Base-by-base conservation (phyloP, 2,888 invertebrate species). In the Amblyjoppa fuscipennis region DNA sequence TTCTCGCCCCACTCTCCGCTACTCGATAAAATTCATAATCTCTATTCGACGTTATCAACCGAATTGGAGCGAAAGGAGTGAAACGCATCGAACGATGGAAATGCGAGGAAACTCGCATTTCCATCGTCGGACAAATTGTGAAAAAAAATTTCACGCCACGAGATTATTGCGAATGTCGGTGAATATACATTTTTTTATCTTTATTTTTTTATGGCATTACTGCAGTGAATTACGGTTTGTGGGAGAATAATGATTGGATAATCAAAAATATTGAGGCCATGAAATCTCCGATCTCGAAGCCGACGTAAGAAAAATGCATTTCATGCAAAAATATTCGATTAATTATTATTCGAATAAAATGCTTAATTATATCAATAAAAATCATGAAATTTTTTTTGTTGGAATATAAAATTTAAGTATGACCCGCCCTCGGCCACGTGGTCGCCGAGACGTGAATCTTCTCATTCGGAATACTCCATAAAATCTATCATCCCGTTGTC, bases 21-120 rank as follows among this genome's bases (percentile, higher is more conserved):
- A 70, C 83, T 76, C 56, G 78, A 87, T 87, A 76, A 85, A 85
- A 79, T 85, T 83, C 81, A 83, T 84, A 86, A 85, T 87, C 78
- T 83, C 80, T 77, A 61, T 84, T 80, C 51, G 45, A 51, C 59
- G 76, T 66, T 56, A 38, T 49, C 75, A 59, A 74, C 25, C 28
- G 38, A 59, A 79, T 38, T 53, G 70, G 41, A 74, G 28, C 49
- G 61, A 34, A 69, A 45, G n/a, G 61, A 56, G 71, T n/a, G 28
- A 31, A 45, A 59, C 41, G 56, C 41, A 71, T n/a, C 16, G 45
- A 82, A 66, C 20, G 13, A 59, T 38, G 53, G 20, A 56, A 11
- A 49, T 64, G 11, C 20, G 64, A 61, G 61, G 13, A 56, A 25
- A 56, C 11, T 3, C 56, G 20, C 20, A 20, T 20, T 20, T 20